Evolutionary conservation across 2,797 vertebrate species (phyloP).

Genomic region (Acanthopagrus latus): DNA sequence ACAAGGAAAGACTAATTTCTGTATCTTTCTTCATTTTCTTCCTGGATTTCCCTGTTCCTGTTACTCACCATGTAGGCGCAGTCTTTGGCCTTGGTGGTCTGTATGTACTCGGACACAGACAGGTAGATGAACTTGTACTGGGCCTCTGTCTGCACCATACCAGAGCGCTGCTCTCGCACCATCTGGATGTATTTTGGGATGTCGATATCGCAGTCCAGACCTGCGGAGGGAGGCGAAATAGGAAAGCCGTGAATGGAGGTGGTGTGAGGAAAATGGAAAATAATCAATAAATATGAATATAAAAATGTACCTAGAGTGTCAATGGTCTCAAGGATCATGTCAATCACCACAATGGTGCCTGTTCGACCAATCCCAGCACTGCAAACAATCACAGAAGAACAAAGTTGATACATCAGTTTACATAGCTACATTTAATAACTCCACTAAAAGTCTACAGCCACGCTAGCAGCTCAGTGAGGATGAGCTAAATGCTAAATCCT

Average conservation of each 20-base stretch:
- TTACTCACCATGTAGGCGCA: constrained; percentile 87
- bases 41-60: not conserved
- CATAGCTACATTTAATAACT: not conserved
- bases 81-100: constrained; percentile 89
- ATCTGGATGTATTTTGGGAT: constrained; percentile 97
- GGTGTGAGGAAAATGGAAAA: not conserved
- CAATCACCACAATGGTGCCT: constrained; percentile 96
- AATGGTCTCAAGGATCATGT: constrained; percentile 95
- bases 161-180: constrained; percentile 95
- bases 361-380: constrained; percentile 98
- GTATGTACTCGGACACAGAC: constrained; percentile 95
- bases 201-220: constrained; percentile 95
- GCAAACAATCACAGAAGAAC: constrained; percentile 60
- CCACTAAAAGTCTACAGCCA: not conserved
- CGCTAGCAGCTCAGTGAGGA: not conserved
- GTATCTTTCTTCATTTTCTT: not conserved
- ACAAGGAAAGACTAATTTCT: not conserved
- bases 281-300: not conserved
- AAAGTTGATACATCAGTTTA: not conserved
- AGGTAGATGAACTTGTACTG: constrained; percentile 99
- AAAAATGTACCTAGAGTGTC: constrained; percentile 87
- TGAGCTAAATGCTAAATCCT: not conserved
- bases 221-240: constrained; percentile 71
- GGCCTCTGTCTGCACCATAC: constrained; percentile 98
- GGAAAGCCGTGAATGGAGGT: not conserved